phyloP scores from a whole-genome alignment of 2,797 vertebrate genomes.

The Spinibarbus caldwelli region DNA sequence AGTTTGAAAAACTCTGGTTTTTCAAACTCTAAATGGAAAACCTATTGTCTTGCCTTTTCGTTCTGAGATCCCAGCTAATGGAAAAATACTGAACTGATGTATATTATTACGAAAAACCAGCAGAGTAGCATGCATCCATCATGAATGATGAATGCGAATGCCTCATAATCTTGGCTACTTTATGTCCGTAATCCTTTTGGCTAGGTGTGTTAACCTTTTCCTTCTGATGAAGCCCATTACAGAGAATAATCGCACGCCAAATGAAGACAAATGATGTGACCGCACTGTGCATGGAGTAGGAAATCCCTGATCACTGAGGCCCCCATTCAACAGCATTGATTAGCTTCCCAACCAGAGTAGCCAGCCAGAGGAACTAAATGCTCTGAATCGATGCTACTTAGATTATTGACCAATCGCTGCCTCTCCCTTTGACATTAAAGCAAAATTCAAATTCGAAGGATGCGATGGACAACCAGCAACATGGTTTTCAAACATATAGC shows the following conservation, averaged over 20 bases:
- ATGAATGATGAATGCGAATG: slow-evolving; percentile 14
- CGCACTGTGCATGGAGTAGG: slow-evolving; percentile 72
- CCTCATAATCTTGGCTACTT: slow-evolving; percentile 25
- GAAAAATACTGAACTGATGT: background rate
- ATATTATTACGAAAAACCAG: background rate
- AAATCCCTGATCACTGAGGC: slow-evolving; percentile 78
- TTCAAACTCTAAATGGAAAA: background rate
- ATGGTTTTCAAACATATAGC: background rate
- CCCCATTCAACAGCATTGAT: slow-evolving; percentile 82
- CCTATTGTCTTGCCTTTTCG: background rate
- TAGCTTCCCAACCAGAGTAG: slow-evolving; percentile 80
- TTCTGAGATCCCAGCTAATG: background rate
- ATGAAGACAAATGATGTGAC: slow-evolving; percentile 84
- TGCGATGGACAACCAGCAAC: background rate
- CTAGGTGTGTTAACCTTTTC: slow-evolving; percentile 63
- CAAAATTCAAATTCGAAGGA: slow-evolving; percentile 36
- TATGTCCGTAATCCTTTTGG: slow-evolving; percentile 31
- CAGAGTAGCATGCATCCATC: slow-evolving; percentile 6
- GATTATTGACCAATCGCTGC: slow-evolving; percentile 81
- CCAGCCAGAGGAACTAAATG: slow-evolving; percentile 80
- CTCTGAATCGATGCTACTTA: slow-evolving; percentile 81
- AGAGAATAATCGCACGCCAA: slow-evolving; percentile 79
- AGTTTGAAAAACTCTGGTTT: background rate
- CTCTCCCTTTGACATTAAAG: slow-evolving; percentile 60
- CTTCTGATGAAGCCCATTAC: slow-evolving; percentile 78